Evolutionary conservation across 1,140 invertebrate species (phyloP).

Genomic region (Linepithema humile): DNA sequence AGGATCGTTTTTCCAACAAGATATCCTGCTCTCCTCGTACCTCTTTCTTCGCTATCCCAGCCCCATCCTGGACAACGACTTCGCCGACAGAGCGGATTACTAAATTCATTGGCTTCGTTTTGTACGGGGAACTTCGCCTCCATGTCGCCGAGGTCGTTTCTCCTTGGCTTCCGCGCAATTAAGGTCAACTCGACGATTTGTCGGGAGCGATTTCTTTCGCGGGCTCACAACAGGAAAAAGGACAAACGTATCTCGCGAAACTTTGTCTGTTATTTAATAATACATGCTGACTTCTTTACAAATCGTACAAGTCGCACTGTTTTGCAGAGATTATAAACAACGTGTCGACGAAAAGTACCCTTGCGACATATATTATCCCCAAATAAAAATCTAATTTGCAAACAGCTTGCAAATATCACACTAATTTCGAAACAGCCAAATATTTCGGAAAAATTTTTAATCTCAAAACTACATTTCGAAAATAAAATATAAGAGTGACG

Average conservation of each 20-base stretch:
- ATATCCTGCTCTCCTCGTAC: conserved; percentile 30
- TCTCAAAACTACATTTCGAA: neutral
- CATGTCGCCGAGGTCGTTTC: conserved; percentile 17
- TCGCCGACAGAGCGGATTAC: conserved; percentile 44
- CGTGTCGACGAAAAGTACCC: neutral
- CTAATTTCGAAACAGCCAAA: conserved; percentile 2
- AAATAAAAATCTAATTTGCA: neutral
- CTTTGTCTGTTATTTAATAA: neutral
- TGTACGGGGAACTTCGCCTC: conserved; percentile 33
- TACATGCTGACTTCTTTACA: neutral
- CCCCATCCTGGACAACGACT: conserved; percentile 8
- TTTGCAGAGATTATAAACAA: neutral
- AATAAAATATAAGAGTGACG: conserved; percentile 25
- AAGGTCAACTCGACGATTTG: conserved; percentile 63
- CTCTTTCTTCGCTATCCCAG: neutral
- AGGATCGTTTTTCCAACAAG: conserved; percentile 63
- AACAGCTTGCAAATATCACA: conserved; percentile 8
- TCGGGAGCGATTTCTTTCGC: conserved; percentile 43
- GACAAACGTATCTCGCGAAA: neutral
- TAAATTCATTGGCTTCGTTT: conserved; percentile 45
- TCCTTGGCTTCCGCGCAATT: conserved; percentile 61
- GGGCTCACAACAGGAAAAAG: neutral
- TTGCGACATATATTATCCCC: neutral
- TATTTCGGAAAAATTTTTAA: neutral
- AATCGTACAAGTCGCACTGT: neutral